Conservation (phyloP, 2,113 vertebrate genomes). For the Zosterops hypoxanthus region DNA sequence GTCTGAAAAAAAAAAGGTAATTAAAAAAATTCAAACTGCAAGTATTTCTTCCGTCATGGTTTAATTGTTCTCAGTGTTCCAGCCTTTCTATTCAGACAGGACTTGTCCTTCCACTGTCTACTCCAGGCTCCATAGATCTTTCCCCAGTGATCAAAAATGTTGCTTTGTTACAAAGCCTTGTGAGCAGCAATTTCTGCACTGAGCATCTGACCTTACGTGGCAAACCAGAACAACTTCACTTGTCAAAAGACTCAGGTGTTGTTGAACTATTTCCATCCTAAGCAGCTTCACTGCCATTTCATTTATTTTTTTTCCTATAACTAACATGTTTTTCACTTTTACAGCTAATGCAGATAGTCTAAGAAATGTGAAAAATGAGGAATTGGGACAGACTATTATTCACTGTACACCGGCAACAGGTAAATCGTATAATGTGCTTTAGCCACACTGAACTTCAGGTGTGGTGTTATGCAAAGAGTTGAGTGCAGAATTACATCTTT, state of each 20-base stretch:
- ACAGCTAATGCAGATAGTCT: slow-evolving; percentile 61
- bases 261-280: neutral
- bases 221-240: neutral
- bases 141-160: neutral
- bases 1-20: neutral
- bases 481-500: neutral
- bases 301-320: neutral
- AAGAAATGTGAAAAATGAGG: slow-evolving; percentile 77
- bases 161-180: neutral
- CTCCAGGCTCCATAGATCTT: neutral
- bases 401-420: slow-evolving; percentile 94
- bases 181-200: neutral
- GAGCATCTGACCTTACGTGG: neutral
- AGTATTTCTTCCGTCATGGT: neutral
- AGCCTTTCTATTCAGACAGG: neutral
- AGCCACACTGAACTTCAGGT: neutral
- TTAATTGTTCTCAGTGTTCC: neutral
- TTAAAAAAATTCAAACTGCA: neutral
- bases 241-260: neutral
- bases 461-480: neutral
- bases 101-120: neutral
- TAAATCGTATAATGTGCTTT: slow-evolving; percentile 34
- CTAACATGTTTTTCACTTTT: slow-evolving; percentile 26
- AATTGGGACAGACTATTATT: slow-evolving; percentile 84
- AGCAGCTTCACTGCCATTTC: neutral